Evolutionary conservation across 92 coral and sea anemone species (phyloP), one percentile per base, ranked within the genome.

Genomic region (Siderastrea siderea): DNA sequence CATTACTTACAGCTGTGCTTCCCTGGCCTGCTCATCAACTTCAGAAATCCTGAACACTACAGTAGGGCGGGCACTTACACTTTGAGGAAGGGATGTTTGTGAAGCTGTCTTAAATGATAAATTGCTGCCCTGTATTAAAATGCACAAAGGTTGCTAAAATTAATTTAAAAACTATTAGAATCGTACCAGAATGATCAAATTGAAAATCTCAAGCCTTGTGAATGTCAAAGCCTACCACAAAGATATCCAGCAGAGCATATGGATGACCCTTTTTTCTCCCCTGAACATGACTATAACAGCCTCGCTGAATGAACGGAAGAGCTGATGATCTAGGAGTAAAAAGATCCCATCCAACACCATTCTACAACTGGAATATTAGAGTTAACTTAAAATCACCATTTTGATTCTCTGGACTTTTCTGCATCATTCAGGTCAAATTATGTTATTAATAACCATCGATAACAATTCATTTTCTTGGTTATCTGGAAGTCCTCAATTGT

Each of bases 291-390:
- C 81, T 52, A 46, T 95, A 97, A 5, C 87, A 75, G 2, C 99
- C 98, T 10, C 99, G 94, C 77, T 95, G 99, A 78, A 97, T 97
- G 52, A 97, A 97, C 16, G 99, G 99, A 53, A 97, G 78, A 26
- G 99, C 99, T 75, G 98, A 91, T 14, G 99, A 94, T 62, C 99
- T 97, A 74, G 15, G 6, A 47, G 77, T 46, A 47, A 4, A 47
- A 16, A 70, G 71, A 19, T 53, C 9, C 47, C 45, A 26, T 26
- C 38, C 38, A 26, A 26, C 38, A 26, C 0, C 38, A 26, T 26
- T 26, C 38, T 26, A 26, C 38, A 26, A 26, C 38, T 26, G 38
- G 38, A 26, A 26, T 26, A 26, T 26, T 26, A 26, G 38, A 26
- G 38, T 26, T 26, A 26, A 26, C 0, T 26, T 26, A 26, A 26